phyloP scores from a whole-genome alignment of 2,113 vertebrate species.

The Macroglossus sobrinus region DNA sequence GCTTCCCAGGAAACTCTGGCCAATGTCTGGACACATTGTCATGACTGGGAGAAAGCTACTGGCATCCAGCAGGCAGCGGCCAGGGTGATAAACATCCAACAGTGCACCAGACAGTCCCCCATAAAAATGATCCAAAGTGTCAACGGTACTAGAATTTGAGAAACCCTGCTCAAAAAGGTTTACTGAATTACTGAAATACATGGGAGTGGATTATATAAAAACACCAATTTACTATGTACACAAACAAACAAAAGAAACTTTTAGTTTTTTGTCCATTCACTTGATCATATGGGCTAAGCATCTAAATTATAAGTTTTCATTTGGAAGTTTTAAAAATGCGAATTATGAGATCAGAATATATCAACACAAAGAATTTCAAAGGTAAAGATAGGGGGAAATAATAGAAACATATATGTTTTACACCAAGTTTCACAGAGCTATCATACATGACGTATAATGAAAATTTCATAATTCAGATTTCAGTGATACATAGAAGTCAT shows the following conservation, averaged over 20 bases:
- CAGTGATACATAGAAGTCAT: neutral
- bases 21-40: neutral
- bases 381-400: neutral
- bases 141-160: neutral
- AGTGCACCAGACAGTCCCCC: neutral
- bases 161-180: neutral
- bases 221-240: neutral
- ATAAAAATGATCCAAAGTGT: neutral
- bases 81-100: neutral
- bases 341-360: neutral
- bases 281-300: neutral
- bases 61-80: neutral
- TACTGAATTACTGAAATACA: neutral
- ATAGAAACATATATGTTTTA: neutral
- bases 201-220: neutral
- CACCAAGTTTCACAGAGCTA: neutral
- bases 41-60: neutral
- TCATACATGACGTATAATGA: neutral
- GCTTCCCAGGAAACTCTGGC: neutral
- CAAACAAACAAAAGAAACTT: neutral
- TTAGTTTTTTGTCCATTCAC: neutral
- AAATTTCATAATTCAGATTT: neutral
- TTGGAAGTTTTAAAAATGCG: conserved; percentile 5
- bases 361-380: neutral
- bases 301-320: neutral